phyloP scores from a whole-genome alignment of 2,888 invertebrate genomes.

The Tinea pellionella region DNA sequence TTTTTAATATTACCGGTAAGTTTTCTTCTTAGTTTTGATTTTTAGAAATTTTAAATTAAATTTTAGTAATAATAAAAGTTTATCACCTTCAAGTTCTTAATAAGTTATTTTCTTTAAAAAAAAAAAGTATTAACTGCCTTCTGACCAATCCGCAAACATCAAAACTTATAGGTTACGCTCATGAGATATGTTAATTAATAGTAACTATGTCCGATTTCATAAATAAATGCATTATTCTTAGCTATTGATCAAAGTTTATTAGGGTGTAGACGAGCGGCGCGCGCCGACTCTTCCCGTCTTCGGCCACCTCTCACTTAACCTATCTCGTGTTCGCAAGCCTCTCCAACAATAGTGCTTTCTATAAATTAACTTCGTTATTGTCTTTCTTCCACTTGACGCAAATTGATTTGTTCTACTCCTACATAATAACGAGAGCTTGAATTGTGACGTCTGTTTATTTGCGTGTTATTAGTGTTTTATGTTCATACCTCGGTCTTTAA shows the following conservation, averaged over 20 bases:
- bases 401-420: background rate
- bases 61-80: no score
- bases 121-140: no score
- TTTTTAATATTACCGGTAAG: background rate
- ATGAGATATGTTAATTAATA: background rate
- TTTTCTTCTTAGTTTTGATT: background rate
- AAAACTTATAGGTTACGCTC: background rate
- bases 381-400: slow-evolving; percentile 5
- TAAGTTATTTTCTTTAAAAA: no score
- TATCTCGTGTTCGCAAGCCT: background rate
- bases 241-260: background rate
- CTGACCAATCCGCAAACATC: no score
- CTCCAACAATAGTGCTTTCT: background rate
- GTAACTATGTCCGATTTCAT: background rate
- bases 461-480: background rate
- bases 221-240: background rate
- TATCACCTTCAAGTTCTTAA: no score
- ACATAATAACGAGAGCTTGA: background rate
- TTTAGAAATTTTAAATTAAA: no score
- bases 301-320: background rate
- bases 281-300: slow-evolving; percentile 7
- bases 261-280: slow-evolving; percentile 3
- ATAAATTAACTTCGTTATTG: slow-evolving; percentile 13
- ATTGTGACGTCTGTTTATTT: background rate
- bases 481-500: background rate